Base-by-base conservation (phyloP, 2,797 vertebrate species). In the Poecilia wingei region DNA sequence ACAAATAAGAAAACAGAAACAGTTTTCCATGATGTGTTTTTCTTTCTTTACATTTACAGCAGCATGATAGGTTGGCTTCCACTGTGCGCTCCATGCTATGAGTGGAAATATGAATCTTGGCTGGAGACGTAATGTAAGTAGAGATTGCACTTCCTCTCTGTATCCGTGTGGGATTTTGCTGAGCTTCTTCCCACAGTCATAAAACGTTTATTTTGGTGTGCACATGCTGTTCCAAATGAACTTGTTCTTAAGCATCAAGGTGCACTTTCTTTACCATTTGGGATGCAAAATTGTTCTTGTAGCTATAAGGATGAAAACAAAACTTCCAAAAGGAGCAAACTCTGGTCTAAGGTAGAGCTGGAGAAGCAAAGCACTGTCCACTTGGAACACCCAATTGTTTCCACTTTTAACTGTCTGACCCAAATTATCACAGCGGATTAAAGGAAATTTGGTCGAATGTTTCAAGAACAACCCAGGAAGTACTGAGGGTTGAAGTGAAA, bases 121-220 rank as follows among this genome's bases (percentile, higher is more conserved):
- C 64, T 68, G 33, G 64, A 6, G 20, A 41, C 36, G 4, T 25
- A 25, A 66, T 53, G 61, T 41, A 41, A 22, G 64, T 41, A 13
- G 64, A 25, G 36, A 68, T 68, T 68, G 64, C 20, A 41, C 64
- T 68, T 68, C 64, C 36, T 41, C 22, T 68, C 36, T 39, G 36
- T 41, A 68, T 68, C 64, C 0, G 64, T 39, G 31, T 39, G 33
- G 61, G 36, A 68, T 41, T 25, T 25, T 6, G 36, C 20, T 28
- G 33, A 41, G 36, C 64, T 68, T 68, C 36, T 68, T 68, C 36
- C 36, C 64, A 68, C 64, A 41, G 64, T 25, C 64, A 41, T 66
- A 41, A 68, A 68, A 41, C 20, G 36, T 22, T 41, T 25, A 41
- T 39, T 41, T 68, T 9, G 18, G 36, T 41, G 6, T 22, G 18